Conservation (phyloP, 2,797 vertebrate species). For the Hyperoplus lanceolatus region DNA sequence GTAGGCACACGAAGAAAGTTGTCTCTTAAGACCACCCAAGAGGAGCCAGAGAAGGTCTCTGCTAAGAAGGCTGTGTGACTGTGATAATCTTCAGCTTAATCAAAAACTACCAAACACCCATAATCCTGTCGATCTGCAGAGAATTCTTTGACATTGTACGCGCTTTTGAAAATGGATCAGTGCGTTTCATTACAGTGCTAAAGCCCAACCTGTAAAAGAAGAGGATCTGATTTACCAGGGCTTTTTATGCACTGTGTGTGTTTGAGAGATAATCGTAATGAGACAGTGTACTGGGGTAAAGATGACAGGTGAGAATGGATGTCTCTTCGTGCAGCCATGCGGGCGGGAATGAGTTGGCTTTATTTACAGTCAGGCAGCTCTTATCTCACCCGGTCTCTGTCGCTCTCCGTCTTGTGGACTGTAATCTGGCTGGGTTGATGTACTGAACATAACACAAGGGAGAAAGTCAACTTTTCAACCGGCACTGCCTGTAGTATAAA, state of each 20-base stretch:
- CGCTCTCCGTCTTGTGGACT: constrained; percentile 61
- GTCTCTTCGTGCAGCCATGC: constrained; percentile 70
- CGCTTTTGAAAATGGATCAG: constrained; percentile 53
- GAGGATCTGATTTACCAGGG: constrained; percentile 65
- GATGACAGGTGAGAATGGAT: constrained; percentile 78
- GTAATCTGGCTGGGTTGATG: constrained; percentile 60
- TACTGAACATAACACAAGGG: constrained; percentile 37
- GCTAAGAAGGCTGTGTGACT: constrained; percentile 33
- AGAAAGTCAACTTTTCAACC: constrained; percentile 40
- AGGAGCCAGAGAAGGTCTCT: constrained; percentile 40
- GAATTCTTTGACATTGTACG: constrained; percentile 41
- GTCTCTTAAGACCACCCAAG: constrained; percentile 75
- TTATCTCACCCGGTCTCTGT: constrained; percentile 67
- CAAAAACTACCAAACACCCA: constrained; percentile 45
- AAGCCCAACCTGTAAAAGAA: constrained; percentile 54
- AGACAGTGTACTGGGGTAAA: constrained; percentile 61
- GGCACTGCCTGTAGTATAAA: constrained; percentile 2
- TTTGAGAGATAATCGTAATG: constrained; percentile 76
- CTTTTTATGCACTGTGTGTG: constrained; percentile 68
- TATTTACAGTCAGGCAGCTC: constrained; percentile 64
- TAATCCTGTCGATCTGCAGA: constrained; percentile 34
- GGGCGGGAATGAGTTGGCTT: constrained; percentile 73
- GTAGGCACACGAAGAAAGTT: constrained; percentile 60
- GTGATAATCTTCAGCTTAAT: constrained; percentile 57
- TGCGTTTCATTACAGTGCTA: constrained; percentile 55